A percentile compares a stretch with the other conserved stretches of the same genome.
Conservation (phyloP, 2,888 invertebrate species). For the Cepaea hortensis region DNA sequence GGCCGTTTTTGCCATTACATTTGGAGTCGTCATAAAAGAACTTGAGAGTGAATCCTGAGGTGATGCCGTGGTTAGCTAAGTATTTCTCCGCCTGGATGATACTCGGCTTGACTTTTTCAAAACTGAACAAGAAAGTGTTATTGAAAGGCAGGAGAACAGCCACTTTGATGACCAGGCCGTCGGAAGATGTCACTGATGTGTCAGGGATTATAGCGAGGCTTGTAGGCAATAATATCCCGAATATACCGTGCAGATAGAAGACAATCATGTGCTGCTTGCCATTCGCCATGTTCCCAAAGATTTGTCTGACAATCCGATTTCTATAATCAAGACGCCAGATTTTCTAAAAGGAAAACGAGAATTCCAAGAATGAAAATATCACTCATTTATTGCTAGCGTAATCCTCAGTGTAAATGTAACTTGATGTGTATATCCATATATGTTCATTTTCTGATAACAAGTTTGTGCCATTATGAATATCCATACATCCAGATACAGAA, state of each 20-base stretch:
- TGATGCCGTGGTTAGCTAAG: constrained; percentile 11
- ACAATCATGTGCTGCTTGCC: not conserved
- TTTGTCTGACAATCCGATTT: too few species aligned
- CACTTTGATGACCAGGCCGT: constrained; percentile 53
- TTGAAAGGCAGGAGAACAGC: constrained; percentile 56
- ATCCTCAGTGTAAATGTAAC: too few species aligned
- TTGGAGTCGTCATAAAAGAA: constrained; percentile 54
- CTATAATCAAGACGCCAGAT: too few species aligned
- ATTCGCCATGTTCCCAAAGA: not conserved
- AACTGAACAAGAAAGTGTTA: constrained; percentile 51
- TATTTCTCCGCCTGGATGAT: constrained; percentile 58
- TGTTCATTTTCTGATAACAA: too few species aligned
- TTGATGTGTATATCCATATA: too few species aligned
- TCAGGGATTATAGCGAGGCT: too few species aligned
- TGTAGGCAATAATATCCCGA: not conserved
- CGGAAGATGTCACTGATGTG: constrained; percentile 40
- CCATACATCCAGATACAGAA: too few species aligned
- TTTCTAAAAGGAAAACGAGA: too few species aligned
- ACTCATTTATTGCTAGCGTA: too few species aligned
- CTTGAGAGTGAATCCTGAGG: constrained; percentile 39
- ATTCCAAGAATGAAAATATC: too few species aligned
- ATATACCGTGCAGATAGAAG: not conserved
- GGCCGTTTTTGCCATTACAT: constrained; percentile 55
- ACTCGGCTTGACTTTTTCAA: constrained; percentile 61
- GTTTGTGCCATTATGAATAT: too few species aligned